Evolutionary conservation across 2,797 vertebrate species (phyloP).

Genomic region (Calcarius lapponicus): DNA sequence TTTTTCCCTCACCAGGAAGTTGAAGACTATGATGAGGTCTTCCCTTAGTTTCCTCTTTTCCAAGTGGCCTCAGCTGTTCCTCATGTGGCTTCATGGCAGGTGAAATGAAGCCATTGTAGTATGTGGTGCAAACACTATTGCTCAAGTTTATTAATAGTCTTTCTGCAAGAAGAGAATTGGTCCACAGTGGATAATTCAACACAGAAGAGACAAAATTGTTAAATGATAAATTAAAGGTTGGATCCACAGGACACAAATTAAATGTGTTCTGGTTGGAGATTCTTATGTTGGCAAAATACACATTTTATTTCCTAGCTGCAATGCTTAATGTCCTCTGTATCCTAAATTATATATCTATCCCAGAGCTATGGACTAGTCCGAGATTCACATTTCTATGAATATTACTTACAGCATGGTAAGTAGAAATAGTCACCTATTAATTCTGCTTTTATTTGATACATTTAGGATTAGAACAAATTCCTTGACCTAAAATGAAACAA

Average conservation of each 20-base stretch:
- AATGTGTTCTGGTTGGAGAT: neutral
- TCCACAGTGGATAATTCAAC: neutral
- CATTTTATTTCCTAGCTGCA: neutral
- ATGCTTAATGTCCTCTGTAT: neutral
- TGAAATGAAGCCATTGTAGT: neutral
- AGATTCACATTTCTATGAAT: neutral
- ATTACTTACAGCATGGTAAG: neutral
- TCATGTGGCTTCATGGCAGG: neutral
- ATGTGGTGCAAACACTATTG: neutral
- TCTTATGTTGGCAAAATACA: neutral
- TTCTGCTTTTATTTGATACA: neutral
- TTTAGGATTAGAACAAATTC: neutral
- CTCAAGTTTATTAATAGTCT: neutral
- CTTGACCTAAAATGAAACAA: neutral
- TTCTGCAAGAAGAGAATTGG: neutral
- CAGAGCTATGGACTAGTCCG: neutral
- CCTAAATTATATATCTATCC: neutral
- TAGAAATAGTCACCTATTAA: neutral
- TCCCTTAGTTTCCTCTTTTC: neutral
- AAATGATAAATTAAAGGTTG: neutral
- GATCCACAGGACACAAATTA: neutral
- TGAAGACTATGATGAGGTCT: rapidly evolving
- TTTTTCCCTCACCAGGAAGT: neutral
- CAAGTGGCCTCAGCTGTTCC: neutral
- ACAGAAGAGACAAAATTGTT: neutral